Evolutionary conservation across 2,113 vertebrate genomes (phyloP).

Genomic region (Tursiops truncatus): DNA sequence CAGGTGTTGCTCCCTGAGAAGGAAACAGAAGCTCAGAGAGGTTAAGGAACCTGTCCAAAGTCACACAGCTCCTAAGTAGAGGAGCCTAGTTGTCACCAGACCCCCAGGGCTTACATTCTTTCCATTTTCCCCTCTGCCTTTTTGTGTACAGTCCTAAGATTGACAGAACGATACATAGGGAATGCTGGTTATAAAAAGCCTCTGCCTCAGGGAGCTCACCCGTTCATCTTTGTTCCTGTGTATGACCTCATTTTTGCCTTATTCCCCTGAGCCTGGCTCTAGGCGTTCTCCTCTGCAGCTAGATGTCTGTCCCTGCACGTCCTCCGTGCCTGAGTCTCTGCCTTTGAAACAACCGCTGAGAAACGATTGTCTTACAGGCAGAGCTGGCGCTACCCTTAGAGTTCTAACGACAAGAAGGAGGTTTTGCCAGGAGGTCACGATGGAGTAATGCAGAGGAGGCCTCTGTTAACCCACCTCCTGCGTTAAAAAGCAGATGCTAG

Average conservation of each 20-base stretch:
- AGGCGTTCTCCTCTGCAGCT: neutral
- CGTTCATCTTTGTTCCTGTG: neutral
- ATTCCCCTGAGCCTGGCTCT: constrained; percentile 35
- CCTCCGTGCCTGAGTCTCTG: neutral
- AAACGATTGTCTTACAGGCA: neutral
- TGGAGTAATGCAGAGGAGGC: fast-evolving
- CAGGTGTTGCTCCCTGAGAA: neutral
- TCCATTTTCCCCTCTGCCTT: neutral
- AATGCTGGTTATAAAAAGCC: constrained; percentile 49
- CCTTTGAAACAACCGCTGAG: constrained; percentile 31
- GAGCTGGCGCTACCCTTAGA: neutral
- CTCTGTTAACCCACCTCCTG: neutral
- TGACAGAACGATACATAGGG: constrained; percentile 52
- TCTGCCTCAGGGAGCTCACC: constrained; percentile 35
- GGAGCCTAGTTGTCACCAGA: neutral
- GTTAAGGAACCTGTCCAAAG: neutral
- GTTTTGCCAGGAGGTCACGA: neutral
- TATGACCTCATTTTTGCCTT: constrained; percentile 46
- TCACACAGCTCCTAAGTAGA: neutral
- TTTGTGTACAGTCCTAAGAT: neutral
- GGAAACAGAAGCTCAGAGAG: neutral
- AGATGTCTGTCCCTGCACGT: neutral
- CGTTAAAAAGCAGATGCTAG: neutral
- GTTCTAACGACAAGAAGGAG: neutral
- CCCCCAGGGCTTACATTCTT: neutral